Conservation (phyloP, 2,888 invertebrate genomes). For the Drosophila antonietae region DNA sequence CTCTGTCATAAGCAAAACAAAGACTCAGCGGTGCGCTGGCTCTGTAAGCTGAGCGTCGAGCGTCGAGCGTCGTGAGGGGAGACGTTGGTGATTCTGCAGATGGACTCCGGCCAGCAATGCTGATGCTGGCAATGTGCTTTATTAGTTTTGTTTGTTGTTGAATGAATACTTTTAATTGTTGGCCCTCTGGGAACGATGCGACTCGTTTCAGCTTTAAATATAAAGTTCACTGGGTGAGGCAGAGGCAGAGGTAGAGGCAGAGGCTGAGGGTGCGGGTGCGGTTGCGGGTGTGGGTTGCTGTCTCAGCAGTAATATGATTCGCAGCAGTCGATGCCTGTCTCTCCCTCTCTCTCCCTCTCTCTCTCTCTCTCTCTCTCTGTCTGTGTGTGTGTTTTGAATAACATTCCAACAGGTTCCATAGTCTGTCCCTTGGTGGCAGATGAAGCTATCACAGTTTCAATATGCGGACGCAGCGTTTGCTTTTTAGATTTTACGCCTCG, state of each 20-base stretch:
- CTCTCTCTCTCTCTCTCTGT: not conserved
- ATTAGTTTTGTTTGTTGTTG: slow-evolving; percentile 64
- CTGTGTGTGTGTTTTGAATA: slow-evolving; percentile 1
- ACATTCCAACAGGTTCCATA: slow-evolving; percentile 38
- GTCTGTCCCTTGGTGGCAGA: slow-evolving; percentile 6
- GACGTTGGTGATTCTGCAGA: slow-evolving; percentile 10
- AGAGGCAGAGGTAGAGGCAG: too few species aligned
- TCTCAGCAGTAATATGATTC: slow-evolving; percentile 39
- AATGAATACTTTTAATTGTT: slow-evolving; percentile 72
- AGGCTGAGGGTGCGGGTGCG: not conserved
- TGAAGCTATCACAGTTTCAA: slow-evolving; percentile 24
- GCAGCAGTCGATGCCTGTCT: slow-evolving; percentile 7
- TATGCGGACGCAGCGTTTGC: slow-evolving; percentile 25
- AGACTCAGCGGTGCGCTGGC: slow-evolving; percentile 48
- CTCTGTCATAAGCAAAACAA: slow-evolving; percentile 65
- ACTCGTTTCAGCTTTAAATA: slow-evolving; percentile 2
- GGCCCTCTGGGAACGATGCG: slow-evolving; percentile 29
- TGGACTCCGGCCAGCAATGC: slow-evolving; percentile 8
- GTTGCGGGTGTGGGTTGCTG: slow-evolving; percentile 17
- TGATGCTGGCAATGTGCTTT: slow-evolving; percentile 45
- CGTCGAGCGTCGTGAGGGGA: slow-evolving; percentile 1
- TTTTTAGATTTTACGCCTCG: slow-evolving; percentile 50
- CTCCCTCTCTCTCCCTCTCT: not conserved
- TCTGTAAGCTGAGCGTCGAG: slow-evolving; percentile 44
- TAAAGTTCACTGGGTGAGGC: not conserved